Conservation (phyloP, 2,797 vertebrate genomes). For the Melanotaenia pygmaea region DNA sequence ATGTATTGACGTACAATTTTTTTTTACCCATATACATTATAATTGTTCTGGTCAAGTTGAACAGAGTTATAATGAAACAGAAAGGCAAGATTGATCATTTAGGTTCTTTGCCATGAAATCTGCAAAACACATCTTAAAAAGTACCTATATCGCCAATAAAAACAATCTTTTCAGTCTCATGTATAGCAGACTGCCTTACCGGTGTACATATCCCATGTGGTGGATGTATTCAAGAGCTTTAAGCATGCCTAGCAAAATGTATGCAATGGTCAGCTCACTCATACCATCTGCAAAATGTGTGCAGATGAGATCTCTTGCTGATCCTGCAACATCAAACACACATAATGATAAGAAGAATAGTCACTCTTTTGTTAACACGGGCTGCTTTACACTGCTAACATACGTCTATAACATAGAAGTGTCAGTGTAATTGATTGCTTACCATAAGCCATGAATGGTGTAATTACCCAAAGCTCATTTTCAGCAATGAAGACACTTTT, state of each 20-base stretch:
- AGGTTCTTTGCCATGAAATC: not conserved
- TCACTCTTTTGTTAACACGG: not conserved
- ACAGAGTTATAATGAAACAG: not conserved
- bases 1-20: too few species aligned
- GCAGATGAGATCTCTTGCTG: slow-evolving; percentile 94
- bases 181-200: slow-evolving; percentile 75
- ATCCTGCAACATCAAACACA: slow-evolving; percentile 81
- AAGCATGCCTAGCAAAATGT: slow-evolving; percentile 92
- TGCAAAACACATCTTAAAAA: not conserved
- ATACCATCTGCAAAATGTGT: slow-evolving; percentile 95
- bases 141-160: not conserved
- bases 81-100: not conserved
- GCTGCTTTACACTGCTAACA: not conserved
- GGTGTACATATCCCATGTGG: slow-evolving; percentile 98
- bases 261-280: slow-evolving; percentile 93
- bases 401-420: not conserved
- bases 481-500: slow-evolving; percentile 95
- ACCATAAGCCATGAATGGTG: slow-evolving; percentile 98
- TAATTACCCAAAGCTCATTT: slow-evolving; percentile 97
- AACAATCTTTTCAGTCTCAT: not conserved
- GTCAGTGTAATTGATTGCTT: slow-evolving; percentile 50
- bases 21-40: too few species aligned
- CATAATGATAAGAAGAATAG: not conserved
- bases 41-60: too few species aligned
- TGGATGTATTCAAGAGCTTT: slow-evolving; percentile 97